These are phyloP conservation scores for Meganola albula DNA, from an alignment of 2,888 invertebrate genomes.

Conservation along the genomic window DNA sequence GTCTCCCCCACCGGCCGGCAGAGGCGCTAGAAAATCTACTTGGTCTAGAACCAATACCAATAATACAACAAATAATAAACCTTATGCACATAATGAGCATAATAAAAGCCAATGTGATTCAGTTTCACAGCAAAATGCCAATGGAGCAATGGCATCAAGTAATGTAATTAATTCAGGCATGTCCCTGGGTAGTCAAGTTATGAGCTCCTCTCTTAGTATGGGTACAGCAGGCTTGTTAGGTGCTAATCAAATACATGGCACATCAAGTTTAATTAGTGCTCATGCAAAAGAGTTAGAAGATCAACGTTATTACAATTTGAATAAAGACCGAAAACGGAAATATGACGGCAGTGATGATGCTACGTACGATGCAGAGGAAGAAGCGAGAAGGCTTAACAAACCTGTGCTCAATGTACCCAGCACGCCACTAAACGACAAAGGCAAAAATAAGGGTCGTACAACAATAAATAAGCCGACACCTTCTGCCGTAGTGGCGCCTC, in stretches of 20 bases:
- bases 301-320: slow-evolving; percentile 84
- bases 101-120: slow-evolving; percentile 58
- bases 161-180: slow-evolving; percentile 56
- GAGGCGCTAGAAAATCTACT: slow-evolving; percentile 81
- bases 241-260: slow-evolving; percentile 63
- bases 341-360: slow-evolving; percentile 83
- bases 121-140: slow-evolving; percentile 57
- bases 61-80: slow-evolving; percentile 56
- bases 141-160: slow-evolving; percentile 59
- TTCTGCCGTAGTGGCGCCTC: slow-evolving; percentile 63
- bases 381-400: slow-evolving; percentile 69
- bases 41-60: slow-evolving; percentile 78
- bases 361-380: slow-evolving; percentile 78
- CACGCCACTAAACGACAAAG: slow-evolving; percentile 66
- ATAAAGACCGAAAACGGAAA: slow-evolving; percentile 83
- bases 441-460: slow-evolving; percentile 58
- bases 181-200: slow-evolving; percentile 56
- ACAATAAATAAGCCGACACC: slow-evolving; percentile 52
- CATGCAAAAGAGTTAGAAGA: slow-evolving; percentile 80
- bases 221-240: slow-evolving; percentile 65
- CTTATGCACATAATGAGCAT: slow-evolving; percentile 57
- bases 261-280: slow-evolving; percentile 48
- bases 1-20: slow-evolving; percentile 85
- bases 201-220: slow-evolving; percentile 55
- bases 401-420: slow-evolving; percentile 74